These are phyloP conservation scores for Sebastes matsubarae DNA, from an alignment of 2,797 vertebrate genomes.

Conservation along the genomic window DNA sequence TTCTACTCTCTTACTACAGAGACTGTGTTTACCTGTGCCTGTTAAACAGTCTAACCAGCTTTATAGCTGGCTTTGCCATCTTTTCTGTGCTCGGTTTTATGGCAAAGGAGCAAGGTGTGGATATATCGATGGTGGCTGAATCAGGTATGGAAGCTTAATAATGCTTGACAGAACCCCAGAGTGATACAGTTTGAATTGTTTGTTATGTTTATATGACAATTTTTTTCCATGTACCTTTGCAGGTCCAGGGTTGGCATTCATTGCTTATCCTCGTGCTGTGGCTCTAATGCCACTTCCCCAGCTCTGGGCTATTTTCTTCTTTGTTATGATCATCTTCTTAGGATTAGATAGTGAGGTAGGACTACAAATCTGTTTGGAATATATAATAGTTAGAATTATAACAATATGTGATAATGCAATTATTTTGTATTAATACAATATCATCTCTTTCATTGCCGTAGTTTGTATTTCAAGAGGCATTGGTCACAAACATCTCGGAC, in stretches of 20 bases:
- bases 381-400: not conserved
- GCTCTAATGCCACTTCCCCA: constrained; percentile 93
- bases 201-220: not conserved
- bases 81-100: constrained; percentile 97
- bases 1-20: constrained; percentile 74
- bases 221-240: constrained; percentile 2
- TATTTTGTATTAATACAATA: not conserved
- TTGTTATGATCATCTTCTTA: constrained; percentile 94
- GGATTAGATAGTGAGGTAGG: constrained; percentile 94
- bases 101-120: constrained; percentile 90
- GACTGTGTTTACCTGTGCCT: constrained; percentile 91
- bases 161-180: not conserved
- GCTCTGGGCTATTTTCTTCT: constrained; percentile 95
- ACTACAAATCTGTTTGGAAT: not conserved
- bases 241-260: constrained; percentile 97
- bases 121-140: constrained; percentile 92
- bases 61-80: constrained; percentile 94
- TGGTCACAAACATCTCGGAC: constrained; percentile 92
- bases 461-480: constrained; percentile 93
- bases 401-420: not conserved
- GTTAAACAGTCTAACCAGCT: constrained; percentile 93
- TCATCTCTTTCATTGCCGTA: constrained; percentile 52
- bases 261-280: constrained; percentile 93
- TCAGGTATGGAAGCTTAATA: constrained; percentile 82
- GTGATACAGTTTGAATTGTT: not conserved